Evolutionary conservation across 2,888 invertebrate genomes (phyloP).

Genomic region (Drosophila mettleri): DNA sequence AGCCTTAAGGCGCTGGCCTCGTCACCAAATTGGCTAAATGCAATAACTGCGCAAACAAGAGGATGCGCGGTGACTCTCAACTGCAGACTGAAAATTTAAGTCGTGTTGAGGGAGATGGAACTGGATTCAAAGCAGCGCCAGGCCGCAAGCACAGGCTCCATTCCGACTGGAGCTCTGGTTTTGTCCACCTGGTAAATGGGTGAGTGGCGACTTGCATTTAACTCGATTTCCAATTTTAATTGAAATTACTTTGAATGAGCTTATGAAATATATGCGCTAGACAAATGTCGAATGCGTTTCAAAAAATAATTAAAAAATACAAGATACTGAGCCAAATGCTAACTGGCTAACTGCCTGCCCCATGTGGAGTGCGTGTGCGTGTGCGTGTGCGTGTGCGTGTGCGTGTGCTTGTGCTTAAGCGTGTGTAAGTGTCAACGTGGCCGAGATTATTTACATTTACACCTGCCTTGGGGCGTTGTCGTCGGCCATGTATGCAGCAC

Average conservation of each 20-base stretch:
- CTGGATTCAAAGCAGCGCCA: background rate
- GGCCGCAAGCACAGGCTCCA: background rate
- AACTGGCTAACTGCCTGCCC: constrained; percentile 45
- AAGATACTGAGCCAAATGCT: constrained; percentile 49
- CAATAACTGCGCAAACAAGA: constrained; percentile 54
- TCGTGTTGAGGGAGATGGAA: constrained; percentile 22
- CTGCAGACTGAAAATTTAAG: constrained; percentile 8
- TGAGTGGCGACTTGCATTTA: constrained; percentile 14
- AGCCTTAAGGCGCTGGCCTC: constrained; percentile 54
- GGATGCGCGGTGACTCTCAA: constrained; percentile 3
- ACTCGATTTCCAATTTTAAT: constrained; percentile 46
- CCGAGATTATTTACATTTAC: constrained; percentile 78
- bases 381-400: no score
- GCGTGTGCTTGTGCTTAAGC: constrained; percentile 19
- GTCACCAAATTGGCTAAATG: constrained; percentile 73
- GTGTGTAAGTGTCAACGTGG: constrained; percentile 60
- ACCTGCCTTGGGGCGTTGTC: constrained; percentile 63
- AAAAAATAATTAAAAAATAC: constrained; percentile 62
- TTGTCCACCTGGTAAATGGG: constrained; percentile 11
- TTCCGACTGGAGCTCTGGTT: constrained; percentile 16
- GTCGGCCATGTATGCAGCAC: constrained; percentile 25
- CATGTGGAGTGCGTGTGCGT: constrained; percentile 59
- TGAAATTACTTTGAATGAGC: constrained; percentile 53
- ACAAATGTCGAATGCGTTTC: constrained; percentile 55
- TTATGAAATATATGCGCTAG: constrained; percentile 55